Evolutionary conservation across 2,797 vertebrate species (phyloP).

Genomic region (Antennarius maculatus): DNA sequence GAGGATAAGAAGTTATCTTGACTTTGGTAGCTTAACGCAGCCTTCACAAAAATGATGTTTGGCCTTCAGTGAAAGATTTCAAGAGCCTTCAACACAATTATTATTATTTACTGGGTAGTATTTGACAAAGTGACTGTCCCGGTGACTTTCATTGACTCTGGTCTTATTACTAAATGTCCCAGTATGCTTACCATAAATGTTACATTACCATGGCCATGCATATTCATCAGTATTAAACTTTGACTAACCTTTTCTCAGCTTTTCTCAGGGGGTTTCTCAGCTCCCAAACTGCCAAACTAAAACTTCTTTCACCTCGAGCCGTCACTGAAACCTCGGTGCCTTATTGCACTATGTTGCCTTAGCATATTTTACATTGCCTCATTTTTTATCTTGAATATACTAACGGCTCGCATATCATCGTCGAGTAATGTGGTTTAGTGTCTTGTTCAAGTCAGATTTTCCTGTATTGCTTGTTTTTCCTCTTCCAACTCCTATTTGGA

Average conservation of each 20-base stretch:
- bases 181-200: slow-evolving; percentile 1
- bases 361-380: slow-evolving; percentile 13
- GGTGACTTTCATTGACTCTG: neutral
- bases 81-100: neutral
- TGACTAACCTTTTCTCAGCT: slow-evolving; percentile 2
- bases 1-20: neutral
- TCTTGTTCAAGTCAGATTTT: slow-evolving; percentile 13
- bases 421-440: neutral
- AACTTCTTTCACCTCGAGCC: neutral
- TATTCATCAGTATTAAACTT: slow-evolving; percentile 16
- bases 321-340: neutral
- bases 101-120: neutral
- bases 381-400: slow-evolving; percentile 8
- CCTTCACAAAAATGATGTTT: slow-evolving; percentile 18
- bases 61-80: neutral
- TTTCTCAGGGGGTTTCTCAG: neutral
- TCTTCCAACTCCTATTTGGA: slow-evolving; percentile 1
- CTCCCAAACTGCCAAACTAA: slow-evolving; percentile 1
- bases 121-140: neutral
- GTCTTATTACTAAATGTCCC: slow-evolving; percentile 8
- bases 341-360: slow-evolving; percentile 11
- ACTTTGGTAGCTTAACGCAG: neutral
- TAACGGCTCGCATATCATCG: neutral
- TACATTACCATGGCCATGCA: neutral
- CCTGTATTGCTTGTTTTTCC: neutral